These are phyloP conservation scores for Ichneumoninae sp. DNA, from an alignment of 2,888 invertebrate species.

Conservation along the genomic window DNA sequence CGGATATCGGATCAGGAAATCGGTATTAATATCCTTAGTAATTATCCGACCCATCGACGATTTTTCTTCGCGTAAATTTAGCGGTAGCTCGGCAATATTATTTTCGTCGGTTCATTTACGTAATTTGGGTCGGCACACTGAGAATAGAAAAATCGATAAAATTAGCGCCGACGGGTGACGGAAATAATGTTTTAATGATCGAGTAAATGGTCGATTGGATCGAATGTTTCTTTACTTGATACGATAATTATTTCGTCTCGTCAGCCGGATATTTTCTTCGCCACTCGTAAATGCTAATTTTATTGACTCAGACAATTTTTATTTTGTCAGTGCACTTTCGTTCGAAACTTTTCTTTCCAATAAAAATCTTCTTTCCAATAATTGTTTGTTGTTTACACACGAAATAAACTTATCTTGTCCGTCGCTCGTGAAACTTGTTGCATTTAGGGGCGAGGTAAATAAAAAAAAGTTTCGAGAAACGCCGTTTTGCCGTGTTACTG, in stretches of 20 bases:
- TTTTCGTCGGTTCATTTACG: neutral
- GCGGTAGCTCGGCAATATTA: neutral
- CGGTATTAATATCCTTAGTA: neutral
- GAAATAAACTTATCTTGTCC: neutral
- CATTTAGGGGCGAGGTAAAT: neutral
- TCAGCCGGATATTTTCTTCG: too few relatives aligned
- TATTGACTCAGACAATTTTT: neutral
- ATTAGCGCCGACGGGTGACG: neutral
- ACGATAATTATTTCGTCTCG: too few relatives aligned
- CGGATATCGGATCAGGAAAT: conserved; percentile 6
- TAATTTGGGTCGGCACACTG: neutral
- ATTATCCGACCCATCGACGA: neutral
- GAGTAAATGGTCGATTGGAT: too few relatives aligned
- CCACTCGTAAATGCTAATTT: too few relatives aligned
- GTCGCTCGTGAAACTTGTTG: neutral
- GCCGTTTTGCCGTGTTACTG: neutral
- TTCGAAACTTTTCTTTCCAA: neutral
- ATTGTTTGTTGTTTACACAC: neutral
- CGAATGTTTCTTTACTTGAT: too few relatives aligned
- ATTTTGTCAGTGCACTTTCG: neutral
- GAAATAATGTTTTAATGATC: too few relatives aligned
- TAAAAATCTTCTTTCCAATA: too few relatives aligned
- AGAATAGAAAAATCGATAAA: neutral
- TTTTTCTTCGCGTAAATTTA: neutral
- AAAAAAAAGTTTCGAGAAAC: neutral